A percentile compares a stretch with the other conserved stretches of the same genome.
Evolutionary conservation across 64 coral and sea anemone species (phyloP).

Genomic region (Stichodactyla helianthus): DNA sequence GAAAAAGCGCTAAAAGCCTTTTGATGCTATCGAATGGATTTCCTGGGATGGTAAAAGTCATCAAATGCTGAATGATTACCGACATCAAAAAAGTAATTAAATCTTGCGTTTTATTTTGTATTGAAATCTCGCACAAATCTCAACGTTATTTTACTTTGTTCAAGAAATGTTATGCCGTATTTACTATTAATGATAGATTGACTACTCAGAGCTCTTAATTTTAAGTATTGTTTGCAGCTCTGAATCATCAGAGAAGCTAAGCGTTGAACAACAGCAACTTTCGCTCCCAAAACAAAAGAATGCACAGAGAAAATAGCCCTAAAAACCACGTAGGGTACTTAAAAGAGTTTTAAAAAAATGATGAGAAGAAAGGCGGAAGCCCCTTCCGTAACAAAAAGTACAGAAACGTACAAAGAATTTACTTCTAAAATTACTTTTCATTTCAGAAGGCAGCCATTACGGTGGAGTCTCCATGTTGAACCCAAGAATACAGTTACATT

Average conservation of each 20-base stretch:
- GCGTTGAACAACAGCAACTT: not conserved
- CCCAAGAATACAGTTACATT: not conserved
- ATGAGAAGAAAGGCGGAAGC: not conserved
- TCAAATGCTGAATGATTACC: not conserved
- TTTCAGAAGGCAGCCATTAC: not conserved
- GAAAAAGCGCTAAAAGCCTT: not conserved
- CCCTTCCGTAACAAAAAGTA: too few relatives aligned
- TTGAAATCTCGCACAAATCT: not conserved
- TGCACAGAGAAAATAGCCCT: not conserved
- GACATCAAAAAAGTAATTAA: not conserved
- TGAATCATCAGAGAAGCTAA: not conserved
- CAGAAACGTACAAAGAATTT: not conserved
- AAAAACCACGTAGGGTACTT: not conserved
- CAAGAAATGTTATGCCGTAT: too few relatives aligned
- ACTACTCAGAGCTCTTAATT: too few relatives aligned
- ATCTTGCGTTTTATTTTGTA: not conserved
- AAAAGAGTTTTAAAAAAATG: not conserved
- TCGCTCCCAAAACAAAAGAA: not conserved
- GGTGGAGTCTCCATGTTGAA: not conserved
- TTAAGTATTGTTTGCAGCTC: too few relatives aligned
- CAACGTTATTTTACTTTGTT: too few relatives aligned
- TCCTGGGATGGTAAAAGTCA: not conserved
- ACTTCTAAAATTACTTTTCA: not conserved
- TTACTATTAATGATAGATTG: too few relatives aligned
- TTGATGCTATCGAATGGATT: not conserved